Evolutionary conservation across 2,113 vertebrate species (phyloP), one percentile per base, ranked within the genome.

Genomic region (Lagopus muta): DNA sequence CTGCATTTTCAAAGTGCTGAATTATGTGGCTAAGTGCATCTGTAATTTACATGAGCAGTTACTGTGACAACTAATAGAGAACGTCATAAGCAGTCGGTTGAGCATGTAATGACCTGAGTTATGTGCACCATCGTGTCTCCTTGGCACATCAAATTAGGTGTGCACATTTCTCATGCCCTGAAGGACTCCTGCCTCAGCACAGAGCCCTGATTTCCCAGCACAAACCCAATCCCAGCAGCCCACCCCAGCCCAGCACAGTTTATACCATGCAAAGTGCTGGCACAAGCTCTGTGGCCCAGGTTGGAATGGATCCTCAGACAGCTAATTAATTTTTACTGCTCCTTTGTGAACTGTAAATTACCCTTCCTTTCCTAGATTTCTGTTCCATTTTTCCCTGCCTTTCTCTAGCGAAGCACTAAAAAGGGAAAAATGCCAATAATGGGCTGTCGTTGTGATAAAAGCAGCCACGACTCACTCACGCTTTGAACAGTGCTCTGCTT

Each of bases 321-420:
- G 91, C 86, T 97, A 97, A 97, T 97, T 97, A 97, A 94, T 95
- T 97, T 97, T 95, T 94, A 94, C 94, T 94, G 96, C 89, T 95
- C 93, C 80, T 96, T 96, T 94, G 94, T 96, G 94, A 97, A 96
- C 95, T 91, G 94, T 94, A 97, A 95, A 97, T 96, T 96, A 95
- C 93, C 93, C 88, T 96, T 97, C 94, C 80, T 93, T 96, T 97
- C 94, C 95, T 95, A 94, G 95, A 97, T 92, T 95, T 96, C 96
- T 95, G 91, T 97, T 91, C 91, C 89, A 75, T 92, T 95, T 96
- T 94, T 91, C 0, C 82, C 76, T 84, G 92, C 75, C 87, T 93
- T 95, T 95, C 93, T 96, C 79, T 81, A 83, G 91, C 6, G 72
- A 91, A 83, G 85, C 96, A 88, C 72, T 88, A 90, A 93, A 94